Evolutionary conservation across 2,888 invertebrate species (phyloP).

Genomic region (Lasius platythorax): DNA sequence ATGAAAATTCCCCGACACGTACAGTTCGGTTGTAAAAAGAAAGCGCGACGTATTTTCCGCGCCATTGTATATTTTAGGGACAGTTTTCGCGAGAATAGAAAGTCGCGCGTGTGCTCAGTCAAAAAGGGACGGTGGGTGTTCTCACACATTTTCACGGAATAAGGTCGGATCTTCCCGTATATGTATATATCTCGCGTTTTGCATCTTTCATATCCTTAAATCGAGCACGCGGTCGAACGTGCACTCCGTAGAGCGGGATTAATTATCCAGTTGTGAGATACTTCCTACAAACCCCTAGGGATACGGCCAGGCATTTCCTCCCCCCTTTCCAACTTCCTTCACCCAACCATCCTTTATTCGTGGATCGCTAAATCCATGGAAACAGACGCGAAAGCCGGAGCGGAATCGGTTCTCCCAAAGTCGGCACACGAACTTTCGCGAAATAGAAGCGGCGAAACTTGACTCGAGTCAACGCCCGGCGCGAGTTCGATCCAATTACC

Average conservation of each 20-base stretch:
- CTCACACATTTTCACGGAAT: slow-evolving; percentile 21
- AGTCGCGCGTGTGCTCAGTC: slow-evolving; percentile 10
- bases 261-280: slow-evolving; percentile 43
- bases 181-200: slow-evolving; percentile 2
- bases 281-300: neutral
- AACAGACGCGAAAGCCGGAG: slow-evolving; percentile 1
- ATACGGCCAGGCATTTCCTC: neutral
- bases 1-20: slow-evolving; percentile 6
- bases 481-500: slow-evolving; percentile 21
- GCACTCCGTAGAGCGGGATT: slow-evolving; percentile 15
- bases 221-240: slow-evolving; percentile 37
- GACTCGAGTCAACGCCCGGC: neutral
- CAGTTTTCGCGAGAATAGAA: slow-evolving; percentile 35
- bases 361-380: slow-evolving; percentile 2
- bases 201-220: slow-evolving; percentile 48
- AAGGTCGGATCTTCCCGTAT: slow-evolving; percentile 9
- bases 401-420: slow-evolving; percentile 1
- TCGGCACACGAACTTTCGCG: slow-evolving; percentile 9
- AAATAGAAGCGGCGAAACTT: slow-evolving; percentile 26
- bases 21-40: slow-evolving; percentile 16
- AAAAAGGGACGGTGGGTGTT: slow-evolving; percentile 25
- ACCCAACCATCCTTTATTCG: slow-evolving; percentile 25
- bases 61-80: slow-evolving; percentile 36
- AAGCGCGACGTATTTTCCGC: slow-evolving; percentile 11
- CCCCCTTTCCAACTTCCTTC: neutral